Evolutionary conservation across 2,113 vertebrate genomes (phyloP), one percentile per base, ranked within the genome.

Genomic region (Hyperopisus bebe): DNA sequence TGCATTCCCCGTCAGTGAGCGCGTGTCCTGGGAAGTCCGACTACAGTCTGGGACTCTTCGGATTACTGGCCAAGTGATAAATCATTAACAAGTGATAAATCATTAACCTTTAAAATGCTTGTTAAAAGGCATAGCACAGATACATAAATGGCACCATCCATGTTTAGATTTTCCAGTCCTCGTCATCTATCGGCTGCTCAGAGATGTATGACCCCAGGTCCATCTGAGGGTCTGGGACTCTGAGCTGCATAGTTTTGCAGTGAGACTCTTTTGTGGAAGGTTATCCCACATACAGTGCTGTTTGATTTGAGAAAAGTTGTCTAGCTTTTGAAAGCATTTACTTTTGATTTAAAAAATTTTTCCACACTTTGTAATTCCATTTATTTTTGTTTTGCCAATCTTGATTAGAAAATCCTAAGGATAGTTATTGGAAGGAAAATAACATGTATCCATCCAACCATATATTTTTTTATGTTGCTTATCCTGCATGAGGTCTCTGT

Each of bases 1-100:
- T 3, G 17, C 86, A 88, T 55, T 88, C 53, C 86, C 86, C 50
- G 86, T 48, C 86, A 58, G 86, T 88, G 53, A 88, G 47, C 15
- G 17, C 9, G 35, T 44, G n/a, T 44, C 53, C 31, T 42, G 46
- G 85, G 24, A 46, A 82, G 77, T 82, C 35, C 13, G 35, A 5
- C 35, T 42, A 6, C 19, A 10, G 44, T 27, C 46, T 15, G 47
- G 13, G 51, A 42, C n/a, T 51, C 47, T 13, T 86, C 7, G 51
- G 53, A 50, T 17, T 39, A 15, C 35, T 24, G 27, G 51, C 15
- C 51, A 42, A 88, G 58, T 51, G 50, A 15, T 51, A 51, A 51
- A 51, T 51, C 50, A 51, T 51, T 51, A 55, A 27, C 35, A n/a
- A 51, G 51, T 21, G 27, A 42, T 39, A 21, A 87, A 55, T 51